Conservation (phyloP, 2,113 vertebrate genomes). For the Nesoenas mayeri region DNA sequence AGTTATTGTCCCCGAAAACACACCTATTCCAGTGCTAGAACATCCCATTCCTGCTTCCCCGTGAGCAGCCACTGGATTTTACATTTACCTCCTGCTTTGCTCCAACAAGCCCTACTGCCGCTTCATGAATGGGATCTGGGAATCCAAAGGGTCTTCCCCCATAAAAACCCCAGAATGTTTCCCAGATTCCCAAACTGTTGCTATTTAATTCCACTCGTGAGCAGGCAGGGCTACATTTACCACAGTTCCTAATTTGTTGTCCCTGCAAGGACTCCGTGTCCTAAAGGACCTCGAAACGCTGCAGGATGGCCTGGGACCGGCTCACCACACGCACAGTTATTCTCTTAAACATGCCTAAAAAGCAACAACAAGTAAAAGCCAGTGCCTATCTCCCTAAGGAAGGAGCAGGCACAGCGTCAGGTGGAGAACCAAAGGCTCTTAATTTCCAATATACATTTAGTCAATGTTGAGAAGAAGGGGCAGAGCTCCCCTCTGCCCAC, state of each 20-base stretch:
- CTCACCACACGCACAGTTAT: rapidly evolving
- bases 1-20: not conserved
- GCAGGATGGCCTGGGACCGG: not conserved
- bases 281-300: rapidly evolving
- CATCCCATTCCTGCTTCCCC: not conserved
- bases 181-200: not conserved
- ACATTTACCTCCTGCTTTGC: not conserved
- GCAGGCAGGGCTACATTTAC: not conserved
- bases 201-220: not conserved
- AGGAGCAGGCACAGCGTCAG: rapidly evolving
- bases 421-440: not conserved
- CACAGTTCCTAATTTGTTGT: not conserved
- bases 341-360: not conserved
- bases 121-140: not conserved
- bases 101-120: not conserved
- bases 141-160: not conserved
- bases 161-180: not conserved
- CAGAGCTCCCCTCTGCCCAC: not conserved
- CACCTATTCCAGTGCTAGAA: not conserved
- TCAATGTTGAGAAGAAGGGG: not conserved
- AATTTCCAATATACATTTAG: too few relatives aligned
- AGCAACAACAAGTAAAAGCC: not conserved
- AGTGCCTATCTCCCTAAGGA: rapidly evolving
- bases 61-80: rapidly evolving
- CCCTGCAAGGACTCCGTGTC: rapidly evolving